Base-by-base conservation (phyloP, 2,113 vertebrate species). In the Saccopteryx leptura region DNA sequence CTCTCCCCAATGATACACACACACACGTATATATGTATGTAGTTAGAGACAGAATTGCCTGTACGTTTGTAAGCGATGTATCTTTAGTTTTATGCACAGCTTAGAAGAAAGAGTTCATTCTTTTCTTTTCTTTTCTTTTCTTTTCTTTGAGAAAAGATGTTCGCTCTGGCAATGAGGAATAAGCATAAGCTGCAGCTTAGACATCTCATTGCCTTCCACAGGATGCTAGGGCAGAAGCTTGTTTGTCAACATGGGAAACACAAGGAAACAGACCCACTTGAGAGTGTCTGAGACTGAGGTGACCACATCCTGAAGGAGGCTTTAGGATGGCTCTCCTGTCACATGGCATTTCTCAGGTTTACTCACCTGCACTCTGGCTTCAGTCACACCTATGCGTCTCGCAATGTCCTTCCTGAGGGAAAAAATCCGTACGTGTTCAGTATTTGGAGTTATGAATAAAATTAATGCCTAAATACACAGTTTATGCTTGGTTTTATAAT, bases 291-390 rank as follows among this genome's bases (percentile, higher is more conserved):
- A 21, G 26, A 61, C 50, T 46, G 48, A 69, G 15, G 4, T 33
- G 28, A 50, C 17, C 1, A 26, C 31, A 9, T 39, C 33, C 60
- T 61, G 28, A 85, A 58, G 60, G 23, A 46, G 1, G 31, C 66
- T 56, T 76, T 71, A 92, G 26, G 63, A 21, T 28, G 61, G 14
- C 50, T 84, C 10, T 14, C 4, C 46, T 31, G 5, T 7, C 50
- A 65, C 48, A 12, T 5, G 18, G 46, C 7, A 9, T 21, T 50
- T n/a, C 58, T 28, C 46, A 82, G 15, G 52, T n/a, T 52, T 79
- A 92, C 97, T 96, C 11, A 97, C 96, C 89, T 94, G 68, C 76
- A 95, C 86, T 75, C 66, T 80, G 23, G 3, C 7, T 33, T 95
- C 86, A 1, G 74, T 23, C 48, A 81, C 60, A 33, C 58, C 31